These are phyloP conservation scores for Pipistrellus pygmaeus DNA, from an alignment of 2,797 vertebrate species.

Conservation along the genomic window DNA sequence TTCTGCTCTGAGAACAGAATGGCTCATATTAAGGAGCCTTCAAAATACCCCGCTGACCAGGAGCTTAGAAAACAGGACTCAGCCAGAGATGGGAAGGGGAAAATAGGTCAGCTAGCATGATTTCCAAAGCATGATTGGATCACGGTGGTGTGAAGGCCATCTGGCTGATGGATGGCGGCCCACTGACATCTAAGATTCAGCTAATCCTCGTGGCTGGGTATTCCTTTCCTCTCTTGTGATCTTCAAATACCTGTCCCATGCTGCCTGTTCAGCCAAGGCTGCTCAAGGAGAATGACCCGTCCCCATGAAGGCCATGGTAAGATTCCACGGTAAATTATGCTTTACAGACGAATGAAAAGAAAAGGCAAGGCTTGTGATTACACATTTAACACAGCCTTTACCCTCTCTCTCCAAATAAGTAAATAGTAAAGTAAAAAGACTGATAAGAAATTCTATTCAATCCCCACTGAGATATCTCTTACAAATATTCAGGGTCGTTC, in stretches of 20 bases:
- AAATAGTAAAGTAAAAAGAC: neutral
- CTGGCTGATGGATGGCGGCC: constrained; percentile 41
- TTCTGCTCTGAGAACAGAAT: constrained; percentile 42
- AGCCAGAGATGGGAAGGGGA: neutral
- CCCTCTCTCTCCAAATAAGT: too few species aligned
- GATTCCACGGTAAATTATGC: neutral
- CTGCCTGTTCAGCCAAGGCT: neutral
- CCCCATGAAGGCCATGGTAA: neutral
- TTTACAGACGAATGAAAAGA: neutral
- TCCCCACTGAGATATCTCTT: neutral
- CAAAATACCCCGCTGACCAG: neutral
- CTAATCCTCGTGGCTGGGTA: neutral
- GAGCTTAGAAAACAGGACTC: constrained; percentile 7
- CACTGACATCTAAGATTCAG: neutral
- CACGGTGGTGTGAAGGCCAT: constrained; percentile 22
- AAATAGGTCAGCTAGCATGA: constrained; percentile 56
- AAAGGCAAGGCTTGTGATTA: neutral
- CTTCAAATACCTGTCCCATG: constrained; percentile 44
- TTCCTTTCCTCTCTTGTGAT: neutral
- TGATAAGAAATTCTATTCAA: neutral
- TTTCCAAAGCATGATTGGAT: neutral
- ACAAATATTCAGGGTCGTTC: neutral
- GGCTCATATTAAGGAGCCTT: neutral
- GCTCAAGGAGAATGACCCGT: neutral
- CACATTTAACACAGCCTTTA: neutral